phyloP scores from a whole-genome alignment of 2,888 invertebrate genomes.

The Syrphus vitripennis region DNA sequence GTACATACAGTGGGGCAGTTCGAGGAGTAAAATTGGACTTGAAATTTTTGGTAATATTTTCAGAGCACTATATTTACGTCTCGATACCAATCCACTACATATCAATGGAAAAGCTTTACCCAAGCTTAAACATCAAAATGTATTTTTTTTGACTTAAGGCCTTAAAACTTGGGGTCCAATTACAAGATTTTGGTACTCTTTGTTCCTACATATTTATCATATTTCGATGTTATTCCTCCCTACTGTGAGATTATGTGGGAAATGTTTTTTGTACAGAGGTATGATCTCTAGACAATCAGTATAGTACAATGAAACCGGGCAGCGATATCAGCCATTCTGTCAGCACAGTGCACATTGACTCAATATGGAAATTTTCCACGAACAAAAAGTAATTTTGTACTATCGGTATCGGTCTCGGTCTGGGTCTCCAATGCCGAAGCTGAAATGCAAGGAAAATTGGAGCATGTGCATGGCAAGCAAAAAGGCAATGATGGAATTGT shows the following conservation, averaged over 20 bases:
- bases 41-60: too few relatives aligned
- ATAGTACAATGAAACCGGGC: neutral
- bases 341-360: constrained; percentile 16
- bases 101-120: too few relatives aligned
- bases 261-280: neutral
- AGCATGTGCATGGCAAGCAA: constrained; percentile 26
- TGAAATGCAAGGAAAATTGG: constrained; percentile 35
- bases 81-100: too few relatives aligned
- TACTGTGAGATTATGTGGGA: neutral
- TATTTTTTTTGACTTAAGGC: too few relatives aligned
- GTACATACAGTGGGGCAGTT: neutral
- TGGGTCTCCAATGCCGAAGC: neutral
- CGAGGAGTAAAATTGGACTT: neutral
- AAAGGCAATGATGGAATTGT: neutral
- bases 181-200: too few relatives aligned
- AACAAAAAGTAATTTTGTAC: constrained; percentile 8
- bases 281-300: neutral
- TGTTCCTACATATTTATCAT: too few relatives aligned
- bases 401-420: neutral
- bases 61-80: too few relatives aligned
- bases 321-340: constrained; percentile 10
- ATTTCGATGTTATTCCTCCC: neutral
- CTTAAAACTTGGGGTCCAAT: too few relatives aligned
- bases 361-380: constrained; percentile 58
- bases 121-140: too few relatives aligned